Conservation (phyloP, 2,113 vertebrate genomes). For the Gopherus flavomarginatus region DNA sequence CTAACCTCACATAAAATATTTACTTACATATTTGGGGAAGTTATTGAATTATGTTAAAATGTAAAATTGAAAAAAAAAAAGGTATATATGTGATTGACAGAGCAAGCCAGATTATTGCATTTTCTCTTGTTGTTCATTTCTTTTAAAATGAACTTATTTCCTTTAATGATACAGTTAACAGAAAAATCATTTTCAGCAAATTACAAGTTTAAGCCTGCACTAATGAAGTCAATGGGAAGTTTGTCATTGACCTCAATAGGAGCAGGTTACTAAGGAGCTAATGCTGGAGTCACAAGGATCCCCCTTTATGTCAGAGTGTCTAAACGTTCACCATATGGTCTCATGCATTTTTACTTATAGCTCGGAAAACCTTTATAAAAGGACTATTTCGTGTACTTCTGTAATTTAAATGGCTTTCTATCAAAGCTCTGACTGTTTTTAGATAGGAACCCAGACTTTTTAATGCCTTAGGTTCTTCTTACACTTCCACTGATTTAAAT, state of each 20-base stretch:
- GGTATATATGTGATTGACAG: slow-evolving; percentile 18
- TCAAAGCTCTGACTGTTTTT: background rate
- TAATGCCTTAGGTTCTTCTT: background rate
- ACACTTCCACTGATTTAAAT: slow-evolving; percentile 47
- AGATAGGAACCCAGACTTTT: background rate
- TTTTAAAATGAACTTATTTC: background rate
- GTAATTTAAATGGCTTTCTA: background rate
- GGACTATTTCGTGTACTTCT: background rate
- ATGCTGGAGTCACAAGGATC: background rate
- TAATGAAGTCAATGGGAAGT: background rate
- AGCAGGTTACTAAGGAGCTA: background rate
- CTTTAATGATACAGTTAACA: background rate
- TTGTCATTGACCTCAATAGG: background rate
- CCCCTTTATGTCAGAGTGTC: too few species aligned
- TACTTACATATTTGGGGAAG: slow-evolving; percentile 44
- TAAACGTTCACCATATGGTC: background rate
- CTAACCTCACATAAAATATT: slow-evolving; percentile 27
- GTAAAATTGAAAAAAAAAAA: slow-evolving; percentile 1
- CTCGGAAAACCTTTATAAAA: background rate
- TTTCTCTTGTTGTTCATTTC: background rate
- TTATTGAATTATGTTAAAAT: slow-evolving; percentile 42
- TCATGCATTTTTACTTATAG: background rate
- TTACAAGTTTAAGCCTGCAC: background rate
- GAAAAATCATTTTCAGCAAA: background rate
- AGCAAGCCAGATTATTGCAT: background rate